Evolutionary conservation across 2,888 invertebrate species (phyloP), one percentile per base, ranked within the genome.

Genomic region (Aphodius sticticus): DNA sequence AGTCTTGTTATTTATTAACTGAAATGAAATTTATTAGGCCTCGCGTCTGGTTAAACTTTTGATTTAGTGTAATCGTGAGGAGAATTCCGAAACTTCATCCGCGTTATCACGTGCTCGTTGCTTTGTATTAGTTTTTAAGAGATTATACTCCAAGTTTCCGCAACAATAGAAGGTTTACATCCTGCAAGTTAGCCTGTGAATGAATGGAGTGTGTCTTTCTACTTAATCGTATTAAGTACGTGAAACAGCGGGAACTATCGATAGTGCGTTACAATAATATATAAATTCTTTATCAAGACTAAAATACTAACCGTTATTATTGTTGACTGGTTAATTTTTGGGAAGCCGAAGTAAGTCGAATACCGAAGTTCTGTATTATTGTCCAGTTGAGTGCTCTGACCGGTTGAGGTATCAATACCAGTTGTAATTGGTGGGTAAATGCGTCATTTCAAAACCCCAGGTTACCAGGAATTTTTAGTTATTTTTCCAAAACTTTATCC

Each of bases 1-100:
- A 53, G 53, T 53, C 53, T 53, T 53, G 74, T 74, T 74, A 74
- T 74, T 74, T 74, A 74, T 74, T 74, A 74, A 74, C 74, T 37
- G n/a, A 74, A 74, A 74, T 37, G 36, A 36, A 74, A 74, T 74
- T 74, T 74, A 74, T 74, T 74, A 74, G 35, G 74, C 74, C 74
- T 35, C 37, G 74, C 36, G 35, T n/a, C 36, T 37, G 74, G 37
- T 37, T 35, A 74, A 74, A 74, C 36, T 74, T 74, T 16, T 74
- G 36, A 74, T 74, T 74, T 74, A 74, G 36, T 36, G 36, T n/a
- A 35, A n/a, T n/a, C 74, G 71, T 71, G 36, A 74, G n/a, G 26
- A 35, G 74, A 74, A 74, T 74, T 53, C 53, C 12, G 53, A 53
- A 53, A 53, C 53, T 53, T 53, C 53, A 53, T 53, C 53, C 53